A percentile compares a stretch with the other conserved stretches of the same genome.
Evolutionary conservation across 1,140 invertebrate species (phyloP).

Genomic region (Thaumetopoea pityocampa): DNA sequence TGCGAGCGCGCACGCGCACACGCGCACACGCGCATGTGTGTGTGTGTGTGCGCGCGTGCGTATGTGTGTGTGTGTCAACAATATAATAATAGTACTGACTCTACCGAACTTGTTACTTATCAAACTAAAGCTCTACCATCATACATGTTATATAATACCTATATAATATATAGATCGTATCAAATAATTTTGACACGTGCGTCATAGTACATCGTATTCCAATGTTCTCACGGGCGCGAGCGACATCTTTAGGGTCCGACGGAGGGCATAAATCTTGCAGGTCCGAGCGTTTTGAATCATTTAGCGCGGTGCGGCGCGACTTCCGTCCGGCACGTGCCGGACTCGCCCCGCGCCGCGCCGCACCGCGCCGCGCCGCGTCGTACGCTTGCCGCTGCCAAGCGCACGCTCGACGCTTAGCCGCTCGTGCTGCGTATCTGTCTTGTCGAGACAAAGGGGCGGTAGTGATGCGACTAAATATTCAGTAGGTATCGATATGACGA

Average conservation of each 20-base stretch:
- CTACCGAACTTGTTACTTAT: too few species aligned
- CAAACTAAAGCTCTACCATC: too few species aligned
- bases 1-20: too few species aligned
- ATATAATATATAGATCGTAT: too few species aligned
- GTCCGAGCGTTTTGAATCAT: constrained; percentile 74
- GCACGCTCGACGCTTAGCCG: constrained; percentile 25
- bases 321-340: constrained; percentile 67
- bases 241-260: constrained; percentile 73
- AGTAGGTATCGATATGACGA: constrained; percentile 10
- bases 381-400: constrained; percentile 15
- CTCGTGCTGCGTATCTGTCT: constrained; percentile 61
- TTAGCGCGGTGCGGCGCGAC: constrained; percentile 68
- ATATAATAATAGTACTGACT: too few species aligned
- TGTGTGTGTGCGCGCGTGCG: too few species aligned
- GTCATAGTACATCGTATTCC: constrained; percentile 66
- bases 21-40: too few species aligned
- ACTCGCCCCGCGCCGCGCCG: constrained; percentile 23
- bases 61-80: too few species aligned
- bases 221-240: too few species aligned
- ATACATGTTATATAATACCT: too few species aligned
- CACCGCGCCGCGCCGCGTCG: constrained; percentile 26
- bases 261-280: constrained; percentile 73
- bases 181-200: too few species aligned
- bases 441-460: constrained; percentile 70
- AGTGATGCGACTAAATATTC: constrained; percentile 27